phyloP scores from a whole-genome alignment of 53 echinoderm and acorn worm species.

The Apostichopus leukothele region DNA sequence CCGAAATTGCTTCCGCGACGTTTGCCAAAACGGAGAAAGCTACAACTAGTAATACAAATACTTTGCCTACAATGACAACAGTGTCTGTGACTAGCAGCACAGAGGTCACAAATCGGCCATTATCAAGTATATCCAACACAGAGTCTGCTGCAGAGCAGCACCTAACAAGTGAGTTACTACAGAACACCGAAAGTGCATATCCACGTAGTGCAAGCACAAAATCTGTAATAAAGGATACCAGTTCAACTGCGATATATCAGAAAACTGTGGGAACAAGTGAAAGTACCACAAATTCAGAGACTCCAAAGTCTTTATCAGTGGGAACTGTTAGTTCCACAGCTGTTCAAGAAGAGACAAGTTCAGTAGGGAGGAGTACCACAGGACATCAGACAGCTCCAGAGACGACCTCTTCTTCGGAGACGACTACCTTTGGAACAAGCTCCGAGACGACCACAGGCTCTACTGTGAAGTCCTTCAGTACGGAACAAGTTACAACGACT shows the following conservation, averaged over 20 bases:
- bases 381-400: too few relatives aligned
- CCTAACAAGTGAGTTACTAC: neutral
- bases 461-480: too few relatives aligned
- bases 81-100: neutral
- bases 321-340: neutral
- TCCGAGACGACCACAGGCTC: neutral
- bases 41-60: neutral
- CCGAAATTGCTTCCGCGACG: too few relatives aligned
- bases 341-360: neutral
- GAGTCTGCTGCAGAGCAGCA: neutral
- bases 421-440: neutral
- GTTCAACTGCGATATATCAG: neutral
- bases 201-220: neutral
- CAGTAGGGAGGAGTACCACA: too few relatives aligned
- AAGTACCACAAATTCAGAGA: neutral
- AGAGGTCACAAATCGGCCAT: neutral
- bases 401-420: neutral
- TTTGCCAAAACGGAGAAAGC: neutral
- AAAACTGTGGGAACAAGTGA: neutral
- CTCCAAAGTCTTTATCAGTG: neutral
- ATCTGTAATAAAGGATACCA: neutral
- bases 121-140: neutral
- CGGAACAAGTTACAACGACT: neutral
- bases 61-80: neutral
- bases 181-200: too few relatives aligned